Evolutionary conservation across 2,797 vertebrate species (phyloP).

Genomic region (Valencia hispanica): DNA sequence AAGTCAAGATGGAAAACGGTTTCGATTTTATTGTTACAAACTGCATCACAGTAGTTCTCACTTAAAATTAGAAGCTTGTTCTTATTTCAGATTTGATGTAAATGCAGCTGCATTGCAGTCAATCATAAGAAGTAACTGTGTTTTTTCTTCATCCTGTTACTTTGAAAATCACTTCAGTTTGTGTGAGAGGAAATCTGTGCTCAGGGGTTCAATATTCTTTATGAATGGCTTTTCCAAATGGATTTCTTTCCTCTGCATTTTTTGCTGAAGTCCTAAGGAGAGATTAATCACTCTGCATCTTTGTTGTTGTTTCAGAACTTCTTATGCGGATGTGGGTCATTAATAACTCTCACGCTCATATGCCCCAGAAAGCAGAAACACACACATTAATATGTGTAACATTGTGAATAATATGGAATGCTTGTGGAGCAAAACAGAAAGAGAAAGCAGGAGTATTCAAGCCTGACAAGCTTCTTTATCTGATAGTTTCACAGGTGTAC

Average conservation of each 20-base stretch:
- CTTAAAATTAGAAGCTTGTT: slow-evolving; percentile 28
- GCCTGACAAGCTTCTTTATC: slow-evolving; percentile 39
- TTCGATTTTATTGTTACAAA: slow-evolving; percentile 40
- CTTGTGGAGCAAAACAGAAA: slow-evolving; percentile 49
- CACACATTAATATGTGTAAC: slow-evolving; percentile 9
- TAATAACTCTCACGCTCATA: slow-evolving; percentile 19
- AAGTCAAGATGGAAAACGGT: slow-evolving; percentile 27
- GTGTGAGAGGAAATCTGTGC: slow-evolving; percentile 1
- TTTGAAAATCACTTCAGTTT: no score
- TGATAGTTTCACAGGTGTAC: slow-evolving; percentile 55
- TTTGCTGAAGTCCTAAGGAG: slow-evolving; percentile 19
- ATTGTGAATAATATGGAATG: slow-evolving; percentile 41
- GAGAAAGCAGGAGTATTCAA: slow-evolving; percentile 45
- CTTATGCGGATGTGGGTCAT: slow-evolving; percentile 40
- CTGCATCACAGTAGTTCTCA: slow-evolving; percentile 36
- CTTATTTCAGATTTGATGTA: slow-evolving; percentile 27
- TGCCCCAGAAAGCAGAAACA: not conserved
- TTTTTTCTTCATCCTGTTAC: not conserved
- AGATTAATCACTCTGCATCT: slow-evolving; percentile 32
- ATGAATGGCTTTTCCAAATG: slow-evolving; percentile 36
- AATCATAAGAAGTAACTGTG: slow-evolving; percentile 3
- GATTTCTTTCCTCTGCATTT: slow-evolving; percentile 21
- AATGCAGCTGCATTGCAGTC: slow-evolving; percentile 17
- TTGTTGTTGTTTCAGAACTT: slow-evolving; percentile 41
- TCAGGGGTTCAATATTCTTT: slow-evolving; percentile 4